These are phyloP conservation scores for Sinelater perroti DNA, from an alignment of 2,888 invertebrate species.

Conservation along the genomic window DNA sequence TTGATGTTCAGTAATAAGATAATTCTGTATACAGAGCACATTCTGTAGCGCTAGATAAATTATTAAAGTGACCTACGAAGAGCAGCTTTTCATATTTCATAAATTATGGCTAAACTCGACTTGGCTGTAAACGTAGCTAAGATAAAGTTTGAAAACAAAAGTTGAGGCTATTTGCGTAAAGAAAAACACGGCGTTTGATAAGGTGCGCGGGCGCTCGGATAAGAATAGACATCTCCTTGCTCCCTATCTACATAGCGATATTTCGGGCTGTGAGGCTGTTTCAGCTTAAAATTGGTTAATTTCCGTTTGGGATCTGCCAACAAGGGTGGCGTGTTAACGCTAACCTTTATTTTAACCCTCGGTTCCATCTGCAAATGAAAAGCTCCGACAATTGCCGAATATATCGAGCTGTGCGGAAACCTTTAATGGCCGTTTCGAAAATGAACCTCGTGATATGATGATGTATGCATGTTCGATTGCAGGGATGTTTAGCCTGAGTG, in stretches of 20 bases:
- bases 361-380: constrained; percentile 32
- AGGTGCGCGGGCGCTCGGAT: constrained; percentile 31
- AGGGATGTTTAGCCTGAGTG: neutral
- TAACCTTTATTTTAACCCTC: constrained; percentile 39
- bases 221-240: constrained; percentile 33
- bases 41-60: too few relatives aligned
- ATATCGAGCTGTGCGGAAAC: constrained; percentile 23
- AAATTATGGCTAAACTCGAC: constrained; percentile 1
- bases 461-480: constrained; percentile 7
- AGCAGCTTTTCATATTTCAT: too few relatives aligned
- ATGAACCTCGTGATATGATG: constrained; percentile 22
- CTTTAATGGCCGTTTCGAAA: constrained; percentile 20
- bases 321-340: constrained; percentile 40
- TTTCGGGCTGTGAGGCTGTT: constrained; percentile 35
- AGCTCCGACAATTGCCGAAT: constrained; percentile 24
- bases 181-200: constrained; percentile 33
- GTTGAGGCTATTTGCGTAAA: constrained; percentile 32
- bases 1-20: too few relatives aligned
- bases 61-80: too few relatives aligned
- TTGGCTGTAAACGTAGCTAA: constrained; percentile 18
- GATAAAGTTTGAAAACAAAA: constrained; percentile 34
- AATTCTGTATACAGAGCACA: too few relatives aligned
- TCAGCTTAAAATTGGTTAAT: constrained; percentile 44
- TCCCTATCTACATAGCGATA: constrained; percentile 35
- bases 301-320: constrained; percentile 42